These are phyloP conservation scores for Pleuronectes platessa DNA, from an alignment of 2,113 vertebrate species.

Conservation along the genomic window DNA sequence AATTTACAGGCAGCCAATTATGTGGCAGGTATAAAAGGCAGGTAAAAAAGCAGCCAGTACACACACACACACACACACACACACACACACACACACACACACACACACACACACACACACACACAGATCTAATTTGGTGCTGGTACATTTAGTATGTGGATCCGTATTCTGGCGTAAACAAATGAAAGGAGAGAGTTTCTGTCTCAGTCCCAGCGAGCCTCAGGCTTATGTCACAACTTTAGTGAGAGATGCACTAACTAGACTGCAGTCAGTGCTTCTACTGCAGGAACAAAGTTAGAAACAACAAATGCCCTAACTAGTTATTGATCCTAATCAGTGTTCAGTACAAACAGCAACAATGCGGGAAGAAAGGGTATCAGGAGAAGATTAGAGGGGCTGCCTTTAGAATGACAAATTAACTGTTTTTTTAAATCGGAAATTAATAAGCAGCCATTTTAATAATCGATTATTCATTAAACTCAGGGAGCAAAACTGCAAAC, in stretches of 20 bases:
- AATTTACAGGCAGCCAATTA: slow-evolving; percentile 46
- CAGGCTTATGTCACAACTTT: slow-evolving; percentile 33
- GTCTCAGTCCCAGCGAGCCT: slow-evolving; percentile 45
- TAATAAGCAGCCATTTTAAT: no score
- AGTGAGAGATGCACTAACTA: slow-evolving; percentile 29
- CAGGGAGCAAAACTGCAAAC: no score
- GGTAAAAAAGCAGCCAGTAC: slow-evolving; percentile 33
- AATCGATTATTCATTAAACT: no score
- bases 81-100: background rate
- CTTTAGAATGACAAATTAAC: no score
- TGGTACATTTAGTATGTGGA: slow-evolving; percentile 33
- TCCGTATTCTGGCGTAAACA: slow-evolving; percentile 41
- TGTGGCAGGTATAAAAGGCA: slow-evolving; percentile 38
- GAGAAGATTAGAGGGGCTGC: no score
- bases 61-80: slow-evolving; percentile 7
- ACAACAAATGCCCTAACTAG: background rate
- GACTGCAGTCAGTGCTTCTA: slow-evolving; percentile 14
- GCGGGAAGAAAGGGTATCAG: no score
- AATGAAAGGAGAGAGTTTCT: slow-evolving; percentile 40
- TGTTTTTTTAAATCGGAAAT: no score
- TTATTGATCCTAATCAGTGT: no score
- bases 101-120: slow-evolving; percentile 1
- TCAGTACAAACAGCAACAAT: no score
- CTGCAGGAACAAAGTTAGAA: slow-evolving; percentile 2
- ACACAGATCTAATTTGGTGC: slow-evolving; percentile 43